Base-by-base conservation (phyloP, 2,797 vertebrate genomes). In the Enoplosus armatus region DNA sequence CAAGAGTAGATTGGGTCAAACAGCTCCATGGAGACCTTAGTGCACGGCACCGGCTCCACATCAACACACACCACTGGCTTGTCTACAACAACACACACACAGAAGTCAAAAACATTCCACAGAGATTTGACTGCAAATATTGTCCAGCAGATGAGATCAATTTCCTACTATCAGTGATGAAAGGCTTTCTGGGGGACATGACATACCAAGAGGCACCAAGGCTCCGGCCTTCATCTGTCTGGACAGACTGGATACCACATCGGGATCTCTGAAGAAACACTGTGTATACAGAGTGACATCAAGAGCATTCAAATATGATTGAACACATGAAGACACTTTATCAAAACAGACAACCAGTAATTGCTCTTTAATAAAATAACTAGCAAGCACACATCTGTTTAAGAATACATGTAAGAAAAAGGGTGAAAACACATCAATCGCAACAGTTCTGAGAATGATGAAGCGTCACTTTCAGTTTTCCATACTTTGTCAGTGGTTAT, bases 241-340 rank as follows among this genome's bases (percentile, higher is more conserved):
- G 62, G 35, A 43, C 83, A 94, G 86, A 68, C 75, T 87, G 82
- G 85, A 88, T 11, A 84, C 29, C 60, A 95, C 93, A 14, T 62
- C 55, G 27, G 86, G 87, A 78, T 95, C 93, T 80, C 51, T 90
- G 84, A 95, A 94, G 86, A 95, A 95, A 82, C 88, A 85, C 94
- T 94, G 68, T 2, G 50, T 0, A 51, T 4, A 63, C 47, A 85
- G 15, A 70, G 9, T 1, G 16, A 60, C n/a, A 68, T 54, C 47
- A 83, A 16, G 18, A 18, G 16, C 12, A 1, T 27, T 80, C 48
- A 72, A 11, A 62, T n/a, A 20, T 22, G 22, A 66, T 9, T 20
- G 31, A 26, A 61, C 29, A 22, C 27, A 79, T 22, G 4, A 22
- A 15, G 20, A 39, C 8, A 12, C 2, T n/a, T 39, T 11, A 71